Base-by-base conservation (phyloP, 2,888 invertebrate genomes). In the Hetaerina titia region DNA sequence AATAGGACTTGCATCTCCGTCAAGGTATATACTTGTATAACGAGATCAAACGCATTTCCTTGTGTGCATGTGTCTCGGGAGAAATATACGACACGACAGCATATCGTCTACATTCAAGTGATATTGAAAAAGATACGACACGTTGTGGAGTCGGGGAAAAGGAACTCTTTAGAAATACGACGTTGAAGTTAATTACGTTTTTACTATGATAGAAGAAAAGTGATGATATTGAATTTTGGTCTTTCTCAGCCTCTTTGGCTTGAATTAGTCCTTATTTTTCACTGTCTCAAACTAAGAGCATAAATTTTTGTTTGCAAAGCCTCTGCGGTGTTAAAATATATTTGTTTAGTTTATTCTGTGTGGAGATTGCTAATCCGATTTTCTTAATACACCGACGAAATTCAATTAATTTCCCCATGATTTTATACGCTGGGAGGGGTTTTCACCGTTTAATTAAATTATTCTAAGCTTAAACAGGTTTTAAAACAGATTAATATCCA, bases 41-140 rank as follows among this genome's bases (percentile, higher is more conserved):
- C 81, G 81, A 81, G 81, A 81, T 81, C 81, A 81, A 81, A 81
- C 81, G 81, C 31, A 81, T 31, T 81, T 81, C 13, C 13, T 15
- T 81, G n/a, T 81, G 81, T 31, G 31, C 25, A 81, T 31, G 13
- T 13, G 81, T 81, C 81, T 81, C 81, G 9, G 25, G 81, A 31
- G 81, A 81, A 11, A 81, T 81, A 81, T 31, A 13, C 31, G 81
- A 81, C 31, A 7, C n/a, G 81, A 81, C 81, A 31, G 81, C 60
- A 60, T 81, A 31, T 81, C 81, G 25, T 25, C 13, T 31, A 22
- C 81, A 81, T 31, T 25, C 11, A 13, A 31, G 25, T 11, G 9
- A 81, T 81, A 81, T 81, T 81, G 81, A 81, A 81, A 81, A 81
- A 13, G 81, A 81, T 31, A 31, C 25, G 81, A 11, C 13, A 13